phyloP scores from a whole-genome alignment of 2,888 invertebrate genomes.

The Dryococelus australis region DNA sequence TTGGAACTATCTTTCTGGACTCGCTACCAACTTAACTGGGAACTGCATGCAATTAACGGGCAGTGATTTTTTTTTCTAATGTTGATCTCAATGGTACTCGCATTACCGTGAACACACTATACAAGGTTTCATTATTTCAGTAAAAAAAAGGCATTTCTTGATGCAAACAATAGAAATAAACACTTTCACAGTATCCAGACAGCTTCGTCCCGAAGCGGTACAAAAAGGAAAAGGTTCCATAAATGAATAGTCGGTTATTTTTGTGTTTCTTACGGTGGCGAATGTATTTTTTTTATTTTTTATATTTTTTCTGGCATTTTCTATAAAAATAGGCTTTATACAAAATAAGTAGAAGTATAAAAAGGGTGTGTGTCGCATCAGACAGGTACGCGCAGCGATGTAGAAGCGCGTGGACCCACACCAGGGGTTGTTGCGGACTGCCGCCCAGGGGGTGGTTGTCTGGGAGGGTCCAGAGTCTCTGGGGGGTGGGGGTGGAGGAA shows the following conservation, averaged over 20 bases:
- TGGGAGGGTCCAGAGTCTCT: background rate
- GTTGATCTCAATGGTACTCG: too few relatives aligned
- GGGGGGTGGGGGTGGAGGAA: background rate
- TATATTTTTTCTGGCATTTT: slow-evolving; percentile 55
- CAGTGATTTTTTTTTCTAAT: too few relatives aligned
- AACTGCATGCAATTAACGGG: too few relatives aligned
- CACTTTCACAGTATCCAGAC: too few relatives aligned
- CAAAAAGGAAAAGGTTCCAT: background rate
- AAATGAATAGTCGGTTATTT: background rate
- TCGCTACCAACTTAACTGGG: too few relatives aligned
- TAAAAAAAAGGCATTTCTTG: too few relatives aligned
- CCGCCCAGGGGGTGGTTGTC: background rate
- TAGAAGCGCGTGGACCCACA: background rate
- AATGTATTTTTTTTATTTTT: slow-evolving; percentile 61
- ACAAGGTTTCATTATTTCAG: too few relatives aligned
- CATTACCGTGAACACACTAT: too few relatives aligned
- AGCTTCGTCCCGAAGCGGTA: too few relatives aligned
- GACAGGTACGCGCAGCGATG: background rate
- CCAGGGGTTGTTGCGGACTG: background rate
- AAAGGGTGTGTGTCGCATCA: slow-evolving; percentile 27
- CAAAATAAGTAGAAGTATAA: slow-evolving; percentile 53
- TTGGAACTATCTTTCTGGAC: too few relatives aligned
- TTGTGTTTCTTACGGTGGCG: slow-evolving; percentile 58
- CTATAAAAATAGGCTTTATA: slow-evolving; percentile 60
- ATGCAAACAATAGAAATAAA: too few relatives aligned